These are phyloP conservation scores for Orius laevigatus DNA, from an alignment of 1,140 invertebrate genomes.

Conservation along the genomic window DNA sequence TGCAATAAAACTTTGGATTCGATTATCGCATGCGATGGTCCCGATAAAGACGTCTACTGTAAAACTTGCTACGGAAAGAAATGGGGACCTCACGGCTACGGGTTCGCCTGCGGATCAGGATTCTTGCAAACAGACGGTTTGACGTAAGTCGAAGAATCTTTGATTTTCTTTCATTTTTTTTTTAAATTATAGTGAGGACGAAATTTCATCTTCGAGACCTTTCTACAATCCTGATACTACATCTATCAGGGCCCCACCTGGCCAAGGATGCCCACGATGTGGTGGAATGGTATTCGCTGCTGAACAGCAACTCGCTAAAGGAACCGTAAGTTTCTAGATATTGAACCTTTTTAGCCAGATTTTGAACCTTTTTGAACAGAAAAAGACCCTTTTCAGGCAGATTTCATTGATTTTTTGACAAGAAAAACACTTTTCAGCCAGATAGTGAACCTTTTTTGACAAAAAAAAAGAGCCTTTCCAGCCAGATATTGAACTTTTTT, in stretches of 20 bases:
- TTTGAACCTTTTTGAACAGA: too few species aligned
- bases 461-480: too few species aligned
- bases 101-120: conserved; percentile 86
- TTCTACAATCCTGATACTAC: conserved; percentile 73
- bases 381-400: too few species aligned
- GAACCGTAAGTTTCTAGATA: conserved; percentile 41
- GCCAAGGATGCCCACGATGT: conserved; percentile 79
- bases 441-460: too few species aligned
- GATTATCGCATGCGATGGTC: conserved; percentile 81
- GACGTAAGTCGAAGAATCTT: conserved; percentile 41
- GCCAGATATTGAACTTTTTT: too few species aligned
- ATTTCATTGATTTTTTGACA: too few species aligned
- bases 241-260: conserved; percentile 67
- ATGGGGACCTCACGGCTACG: conserved; percentile 88
- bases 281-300: conserved; percentile 86
- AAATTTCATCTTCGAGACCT: conserved; percentile 56
- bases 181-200: conserved; percentile 45
- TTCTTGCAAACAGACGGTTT: conserved; percentile 79
- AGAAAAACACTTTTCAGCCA: too few species aligned
- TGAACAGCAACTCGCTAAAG: conserved; percentile 84
- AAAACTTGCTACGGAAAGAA: conserved; percentile 84
- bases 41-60: conserved; percentile 81
- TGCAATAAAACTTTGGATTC: conserved; percentile 86
- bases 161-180: not conserved
- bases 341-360: too few species aligned